These are phyloP conservation scores for Trichacis sp. DNA, from an alignment of 2,888 invertebrate genomes.

Conservation along the genomic window DNA sequence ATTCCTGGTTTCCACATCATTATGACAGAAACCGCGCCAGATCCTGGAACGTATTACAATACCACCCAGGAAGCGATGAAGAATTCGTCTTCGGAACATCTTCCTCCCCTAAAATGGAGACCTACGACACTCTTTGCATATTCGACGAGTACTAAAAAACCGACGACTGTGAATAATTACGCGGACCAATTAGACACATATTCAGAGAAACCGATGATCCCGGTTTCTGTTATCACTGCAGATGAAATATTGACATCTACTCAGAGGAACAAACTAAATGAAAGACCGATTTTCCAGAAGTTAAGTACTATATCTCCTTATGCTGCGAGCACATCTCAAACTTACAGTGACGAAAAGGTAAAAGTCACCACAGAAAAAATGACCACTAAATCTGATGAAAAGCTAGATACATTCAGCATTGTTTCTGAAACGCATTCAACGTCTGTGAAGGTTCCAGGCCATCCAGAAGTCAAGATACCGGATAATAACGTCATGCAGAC, in stretches of 20 bases:
- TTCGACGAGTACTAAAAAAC: neutral
- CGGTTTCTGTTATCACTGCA: slow-evolving; percentile 61
- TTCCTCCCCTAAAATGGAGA: neutral
- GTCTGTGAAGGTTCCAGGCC: slow-evolving; percentile 48
- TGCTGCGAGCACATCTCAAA: slow-evolving; percentile 13
- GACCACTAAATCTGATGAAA: slow-evolving; percentile 9
- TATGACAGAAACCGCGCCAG: slow-evolving; percentile 30
- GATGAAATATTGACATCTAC: slow-evolving; percentile 52
- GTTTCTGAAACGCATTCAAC: slow-evolving; percentile 49
- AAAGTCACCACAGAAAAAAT: neutral
- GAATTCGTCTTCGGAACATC: neutral
- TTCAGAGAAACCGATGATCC: slow-evolving; percentile 62
- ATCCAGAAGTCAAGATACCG: slow-evolving; percentile 42
- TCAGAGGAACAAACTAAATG: slow-evolving; percentile 45
- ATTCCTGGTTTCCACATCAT: slow-evolving; percentile 31
- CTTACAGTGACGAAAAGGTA: slow-evolving; percentile 2
- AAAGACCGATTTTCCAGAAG: slow-evolving; percentile 55
- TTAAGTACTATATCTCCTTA: slow-evolving; percentile 56
- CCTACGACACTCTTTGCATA: neutral
- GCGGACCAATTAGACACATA: slow-evolving; percentile 31
- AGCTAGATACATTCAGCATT: slow-evolving; percentile 24
- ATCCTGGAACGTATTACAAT: slow-evolving; percentile 2
- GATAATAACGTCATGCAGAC: slow-evolving; percentile 1
- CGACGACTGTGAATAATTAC: neutral
- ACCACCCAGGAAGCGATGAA: slow-evolving; percentile 2